A percentile compares a stretch with the other conserved stretches of the same genome.
phyloP scores from a whole-genome alignment of 2,113 vertebrate species.

The Rhea americana region DNA sequence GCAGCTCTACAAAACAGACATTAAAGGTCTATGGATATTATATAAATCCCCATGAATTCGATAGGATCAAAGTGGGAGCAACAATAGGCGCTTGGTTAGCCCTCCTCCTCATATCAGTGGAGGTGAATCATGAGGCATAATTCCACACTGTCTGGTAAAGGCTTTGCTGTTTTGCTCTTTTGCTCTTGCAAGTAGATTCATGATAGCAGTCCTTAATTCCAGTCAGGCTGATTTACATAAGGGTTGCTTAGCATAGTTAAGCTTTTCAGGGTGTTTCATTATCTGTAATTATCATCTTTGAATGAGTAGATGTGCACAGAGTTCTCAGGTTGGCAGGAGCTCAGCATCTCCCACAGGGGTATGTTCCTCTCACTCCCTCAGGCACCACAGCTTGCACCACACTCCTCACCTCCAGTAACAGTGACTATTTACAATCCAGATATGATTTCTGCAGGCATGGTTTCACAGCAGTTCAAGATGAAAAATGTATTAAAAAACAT shows the following conservation, averaged over 20 bases:
- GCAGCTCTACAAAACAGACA: not conserved
- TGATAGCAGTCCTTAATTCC: not conserved
- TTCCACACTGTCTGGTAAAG: not conserved
- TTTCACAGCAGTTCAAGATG: not conserved
- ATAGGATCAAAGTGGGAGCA: not conserved
- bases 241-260: not conserved
- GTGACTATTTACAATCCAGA: not conserved
- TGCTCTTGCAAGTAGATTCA: not conserved
- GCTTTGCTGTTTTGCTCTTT: not conserved
- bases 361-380: not conserved
- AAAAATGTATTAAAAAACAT: not conserved
- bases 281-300: not conserved
- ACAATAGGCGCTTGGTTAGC: not conserved
- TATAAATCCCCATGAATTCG: not conserved
- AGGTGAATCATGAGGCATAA: not conserved
- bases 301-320: not conserved
- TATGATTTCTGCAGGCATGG: not conserved
- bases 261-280: not conserved
- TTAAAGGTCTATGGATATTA: not conserved
- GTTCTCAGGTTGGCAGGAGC: not conserved
- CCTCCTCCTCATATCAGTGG: not conserved
- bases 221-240: not conserved
- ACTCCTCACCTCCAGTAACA: not conserved
- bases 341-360: not conserved
- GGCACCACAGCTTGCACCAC: not conserved